A percentile compares a stretch with the other conserved stretches of the same genome.
phyloP scores from a whole-genome alignment of 2,797 vertebrate genomes.

The Sebastiscus albofasciatus region DNA sequence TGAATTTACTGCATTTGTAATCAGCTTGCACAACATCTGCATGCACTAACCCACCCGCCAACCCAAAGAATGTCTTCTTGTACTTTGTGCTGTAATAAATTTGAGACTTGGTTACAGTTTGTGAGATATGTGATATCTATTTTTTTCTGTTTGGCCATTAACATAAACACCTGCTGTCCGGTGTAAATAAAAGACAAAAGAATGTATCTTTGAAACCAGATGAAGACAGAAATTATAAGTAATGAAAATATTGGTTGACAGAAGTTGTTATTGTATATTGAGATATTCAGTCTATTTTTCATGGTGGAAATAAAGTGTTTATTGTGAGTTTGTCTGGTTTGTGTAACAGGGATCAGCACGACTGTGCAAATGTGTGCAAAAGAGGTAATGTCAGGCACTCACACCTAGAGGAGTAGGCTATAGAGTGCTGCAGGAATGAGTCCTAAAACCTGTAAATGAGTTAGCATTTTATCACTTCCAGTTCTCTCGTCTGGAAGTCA shows the following conservation, averaged over 20 bases:
- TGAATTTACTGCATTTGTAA: not conserved
- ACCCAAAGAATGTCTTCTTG: slow-evolving; percentile 63
- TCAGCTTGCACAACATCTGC: slow-evolving; percentile 40
- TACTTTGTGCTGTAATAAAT: slow-evolving; percentile 64
- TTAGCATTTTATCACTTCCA: too few relatives aligned
- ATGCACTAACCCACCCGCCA: slow-evolving; percentile 19
- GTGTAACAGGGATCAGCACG: not conserved
- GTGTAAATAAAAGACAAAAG: slow-evolving; percentile 46
- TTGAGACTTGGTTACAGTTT: slow-evolving; percentile 52
- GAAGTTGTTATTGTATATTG: slow-evolving; percentile 49
- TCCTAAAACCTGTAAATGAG: too few relatives aligned
- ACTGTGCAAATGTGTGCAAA: not conserved
- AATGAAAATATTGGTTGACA: slow-evolving; percentile 16
- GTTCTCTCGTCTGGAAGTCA: too few relatives aligned
- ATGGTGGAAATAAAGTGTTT: slow-evolving; percentile 84
- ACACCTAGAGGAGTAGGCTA: not conserved
- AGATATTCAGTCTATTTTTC: slow-evolving; percentile 80
- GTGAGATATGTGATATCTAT: slow-evolving; percentile 44
- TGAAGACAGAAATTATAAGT: not conserved
- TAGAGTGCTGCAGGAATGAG: too few relatives aligned
- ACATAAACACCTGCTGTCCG: slow-evolving; percentile 34
- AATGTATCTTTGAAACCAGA: slow-evolving; percentile 52
- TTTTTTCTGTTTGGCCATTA: slow-evolving; percentile 44
- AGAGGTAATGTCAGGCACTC: not conserved
- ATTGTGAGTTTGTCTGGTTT: slow-evolving; percentile 60